phyloP scores from a whole-genome alignment of 2,797 vertebrate species.

The Dermochelys coriacea region DNA sequence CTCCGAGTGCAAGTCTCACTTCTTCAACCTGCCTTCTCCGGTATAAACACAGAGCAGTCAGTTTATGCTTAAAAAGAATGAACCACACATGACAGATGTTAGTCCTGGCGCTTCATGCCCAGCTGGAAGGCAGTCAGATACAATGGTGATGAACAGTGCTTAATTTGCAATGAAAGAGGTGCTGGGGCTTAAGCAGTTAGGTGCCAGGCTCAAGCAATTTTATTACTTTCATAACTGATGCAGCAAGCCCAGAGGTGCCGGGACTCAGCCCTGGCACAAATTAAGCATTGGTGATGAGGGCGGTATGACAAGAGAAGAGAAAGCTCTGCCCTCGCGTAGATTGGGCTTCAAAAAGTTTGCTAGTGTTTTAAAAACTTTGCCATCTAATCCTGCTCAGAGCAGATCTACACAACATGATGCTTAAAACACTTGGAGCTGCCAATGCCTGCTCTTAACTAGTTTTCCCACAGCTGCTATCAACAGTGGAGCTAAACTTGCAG shows the following conservation, averaged over 20 bases:
- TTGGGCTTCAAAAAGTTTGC: neutral
- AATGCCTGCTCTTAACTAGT: neutral
- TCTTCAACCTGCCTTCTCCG: neutral
- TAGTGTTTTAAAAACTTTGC: neutral
- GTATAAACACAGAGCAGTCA: neutral
- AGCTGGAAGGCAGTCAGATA: neutral
- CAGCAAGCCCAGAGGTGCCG: no score
- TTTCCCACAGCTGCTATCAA: neutral
- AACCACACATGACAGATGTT: neutral
- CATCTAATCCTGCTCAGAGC: neutral
- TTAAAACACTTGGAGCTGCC: neutral
- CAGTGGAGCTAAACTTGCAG: neutral
- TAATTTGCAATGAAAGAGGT: no score
- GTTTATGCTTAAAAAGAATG: neutral
- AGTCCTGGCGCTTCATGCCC: neutral
- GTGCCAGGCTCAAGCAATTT: no score
- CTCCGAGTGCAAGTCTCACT: neutral
- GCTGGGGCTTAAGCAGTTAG: no score
- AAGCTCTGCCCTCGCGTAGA: neutral
- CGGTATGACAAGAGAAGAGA: neutral
- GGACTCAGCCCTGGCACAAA: no score
- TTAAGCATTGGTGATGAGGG: neutral
- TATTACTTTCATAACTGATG: no score
- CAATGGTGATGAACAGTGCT: neutral
- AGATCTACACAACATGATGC: neutral